Evolutionary conservation across 2,888 invertebrate genomes (phyloP).

Genomic region (Leucophenga montana): DNA sequence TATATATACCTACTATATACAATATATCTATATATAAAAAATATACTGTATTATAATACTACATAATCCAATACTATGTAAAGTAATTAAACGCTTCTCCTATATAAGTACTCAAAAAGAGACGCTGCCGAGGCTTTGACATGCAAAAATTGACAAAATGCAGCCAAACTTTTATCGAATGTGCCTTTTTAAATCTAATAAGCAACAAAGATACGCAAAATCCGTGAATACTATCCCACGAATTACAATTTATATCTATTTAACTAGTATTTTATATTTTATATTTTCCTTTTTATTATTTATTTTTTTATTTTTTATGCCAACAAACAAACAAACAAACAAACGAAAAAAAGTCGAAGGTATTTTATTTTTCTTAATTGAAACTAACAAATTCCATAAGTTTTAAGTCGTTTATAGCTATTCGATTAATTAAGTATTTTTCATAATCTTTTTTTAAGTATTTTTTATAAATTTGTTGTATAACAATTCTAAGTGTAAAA

Average conservation of each 20-base stretch:
- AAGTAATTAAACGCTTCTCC: too few relatives aligned
- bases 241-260: too few relatives aligned
- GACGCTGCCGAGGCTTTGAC: too few relatives aligned
- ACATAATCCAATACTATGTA: background rate
- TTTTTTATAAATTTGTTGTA: constrained; percentile 24
- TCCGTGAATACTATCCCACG: constrained; percentile 19
- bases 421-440: constrained; percentile 30
- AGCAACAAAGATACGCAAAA: constrained; percentile 20
- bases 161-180: background rate
- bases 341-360: constrained; percentile 28
- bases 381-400: constrained; percentile 30
- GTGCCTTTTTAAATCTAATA: background rate
- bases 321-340: constrained; percentile 29
- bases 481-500: constrained; percentile 8
- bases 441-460: constrained; percentile 14
- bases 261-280: too few relatives aligned
- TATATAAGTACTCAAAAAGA: too few relatives aligned
- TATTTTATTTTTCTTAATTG: constrained; percentile 36
- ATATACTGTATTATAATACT: too few relatives aligned
- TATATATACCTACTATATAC: constrained; percentile 4
- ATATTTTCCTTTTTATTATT: too few relatives aligned
- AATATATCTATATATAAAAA: constrained; percentile 12
- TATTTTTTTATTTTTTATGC: constrained; percentile 41
- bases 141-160: too few relatives aligned
- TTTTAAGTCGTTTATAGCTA: constrained; percentile 44